phyloP scores from a whole-genome alignment of 2,888 invertebrate genomes.

The Fabriciana adippe region DNA sequence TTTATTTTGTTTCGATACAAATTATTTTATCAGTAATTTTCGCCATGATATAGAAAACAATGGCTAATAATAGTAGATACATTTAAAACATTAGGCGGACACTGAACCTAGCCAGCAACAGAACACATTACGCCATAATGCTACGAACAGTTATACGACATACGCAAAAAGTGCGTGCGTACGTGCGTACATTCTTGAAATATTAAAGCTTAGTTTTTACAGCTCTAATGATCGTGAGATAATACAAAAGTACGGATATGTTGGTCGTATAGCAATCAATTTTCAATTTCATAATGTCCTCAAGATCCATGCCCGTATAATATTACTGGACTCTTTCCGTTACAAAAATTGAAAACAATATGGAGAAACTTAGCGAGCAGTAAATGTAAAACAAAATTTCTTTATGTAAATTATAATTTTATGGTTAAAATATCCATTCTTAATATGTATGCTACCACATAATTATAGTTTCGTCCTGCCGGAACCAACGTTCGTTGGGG shows the following conservation, averaged over 20 bases:
- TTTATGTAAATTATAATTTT: neutral
- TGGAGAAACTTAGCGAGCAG: neutral
- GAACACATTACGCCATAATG: constrained; percentile 21
- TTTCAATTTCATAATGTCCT: neutral
- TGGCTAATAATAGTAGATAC: neutral
- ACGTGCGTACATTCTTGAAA: constrained; percentile 15
- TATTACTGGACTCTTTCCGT: neutral
- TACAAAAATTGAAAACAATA: neutral
- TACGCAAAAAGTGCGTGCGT: constrained; percentile 12
- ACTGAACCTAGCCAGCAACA: constrained; percentile 23
- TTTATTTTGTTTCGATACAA: constrained; percentile 12
- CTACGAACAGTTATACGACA: constrained; percentile 22
- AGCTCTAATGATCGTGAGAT: neutral
- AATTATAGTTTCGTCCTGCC: constrained; percentile 23
- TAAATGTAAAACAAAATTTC: neutral
- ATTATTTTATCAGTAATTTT: constrained; percentile 12
- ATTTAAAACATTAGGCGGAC: constrained; percentile 31
- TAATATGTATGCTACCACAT: constrained; percentile 14
- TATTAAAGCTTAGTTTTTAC: constrained; percentile 1
- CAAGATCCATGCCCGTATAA: neutral
- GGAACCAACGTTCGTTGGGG: constrained; percentile 24
- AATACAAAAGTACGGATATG: neutral
- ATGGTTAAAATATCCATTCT: constrained; percentile 6
- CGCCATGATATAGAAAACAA: constrained; percentile 1
- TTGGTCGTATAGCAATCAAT: neutral